Base-by-base conservation (phyloP, 1,140 invertebrate genomes). In the Diabrotica undecimpunctata region DNA sequence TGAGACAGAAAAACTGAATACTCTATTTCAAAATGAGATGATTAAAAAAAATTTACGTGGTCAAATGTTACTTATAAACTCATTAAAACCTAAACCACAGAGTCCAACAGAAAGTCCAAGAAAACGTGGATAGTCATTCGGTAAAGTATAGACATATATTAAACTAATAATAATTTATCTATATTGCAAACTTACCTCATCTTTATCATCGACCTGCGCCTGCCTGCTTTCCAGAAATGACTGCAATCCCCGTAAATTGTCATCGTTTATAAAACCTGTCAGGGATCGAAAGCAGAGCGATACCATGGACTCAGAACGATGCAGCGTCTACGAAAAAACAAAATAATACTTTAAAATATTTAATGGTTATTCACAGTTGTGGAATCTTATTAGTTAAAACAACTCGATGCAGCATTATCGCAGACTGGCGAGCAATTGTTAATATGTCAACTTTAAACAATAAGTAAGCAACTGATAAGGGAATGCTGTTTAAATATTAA, bases 201-300 rank as follows among this genome's bases (percentile, higher is more conserved):
- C 94, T 74, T 87, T 86, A 80, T 97, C 95, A 78, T 97, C 94
- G 67, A 96, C 83, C 70, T 86, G 85, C 64, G 91, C 81, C 77
- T 92, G 86, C 75, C 90, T 91, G 74, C 87, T 93, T 70, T 92
- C 88, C 63, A 95, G 82, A 77, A 92, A 94, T 71, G 85, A 85
- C 72, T 92, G 89, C 38, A 96, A 82, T 71, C 88, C 92, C 63
- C 80, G 80, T 58, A 92, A 83, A 79, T 93, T 92, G 79, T 95
- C 90, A 77, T 89, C 89, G 75, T 86, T 86, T 73, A 94, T 89
- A 80, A 87, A 91, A 77, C 86, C 88, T 72, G 88, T 84, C 62
- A 96, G 84, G 66, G 89, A 86, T 72, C 90, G 87, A 80, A 87
- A 91, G 74, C 83, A 83, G 73, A 94, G 83, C 65, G 92, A 93